A percentile compares a stretch with the other conserved stretches of the same genome.
These are phyloP conservation scores for Mimachlamys varia DNA, from an alignment of 2,888 invertebrate genomes.

Conservation along the genomic window DNA sequence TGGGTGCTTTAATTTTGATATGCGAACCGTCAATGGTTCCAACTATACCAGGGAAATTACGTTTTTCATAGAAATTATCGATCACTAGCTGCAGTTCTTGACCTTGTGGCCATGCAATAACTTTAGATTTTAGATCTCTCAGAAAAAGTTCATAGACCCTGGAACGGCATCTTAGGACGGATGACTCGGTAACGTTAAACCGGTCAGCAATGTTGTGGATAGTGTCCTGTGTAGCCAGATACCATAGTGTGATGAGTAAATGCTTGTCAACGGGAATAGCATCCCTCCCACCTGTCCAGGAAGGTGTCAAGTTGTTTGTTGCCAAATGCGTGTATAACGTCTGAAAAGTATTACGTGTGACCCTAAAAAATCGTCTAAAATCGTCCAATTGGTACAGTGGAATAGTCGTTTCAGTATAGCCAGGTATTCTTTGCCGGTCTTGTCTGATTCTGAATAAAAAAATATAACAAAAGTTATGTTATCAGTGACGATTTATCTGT, in stretches of 20 bases:
- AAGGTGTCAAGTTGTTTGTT: background rate
- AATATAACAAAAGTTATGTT: no score
- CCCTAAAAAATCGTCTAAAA: slow-evolving; percentile 34
- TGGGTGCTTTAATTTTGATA: slow-evolving; percentile 48
- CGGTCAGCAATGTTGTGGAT: slow-evolving; percentile 48
- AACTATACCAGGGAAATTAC: slow-evolving; percentile 52
- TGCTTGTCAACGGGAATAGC: slow-evolving; percentile 45
- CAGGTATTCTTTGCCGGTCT: background rate
- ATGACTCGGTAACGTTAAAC: slow-evolving; percentile 53
- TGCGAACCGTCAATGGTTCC: slow-evolving; percentile 53
- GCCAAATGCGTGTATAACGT: no score
- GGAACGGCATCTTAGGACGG: slow-evolving; percentile 45
- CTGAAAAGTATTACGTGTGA: background rate
- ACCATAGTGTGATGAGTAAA: slow-evolving; percentile 49
- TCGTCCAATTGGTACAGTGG: background rate
- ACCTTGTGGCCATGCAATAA: slow-evolving; percentile 48
- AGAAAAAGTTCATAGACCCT: slow-evolving; percentile 40
- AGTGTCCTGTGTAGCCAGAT: slow-evolving; percentile 47
- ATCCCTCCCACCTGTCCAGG: slow-evolving; percentile 25
- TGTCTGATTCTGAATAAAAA: no score
- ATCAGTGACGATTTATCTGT: no score
- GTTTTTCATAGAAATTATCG: slow-evolving; percentile 48
- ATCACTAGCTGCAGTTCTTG: background rate
- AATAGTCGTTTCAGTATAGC: slow-evolving; percentile 22
- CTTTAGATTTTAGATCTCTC: slow-evolving; percentile 38